Evolutionary conservation across 2,888 invertebrate species (phyloP).

Genomic region (Girardia tigrina): DNA sequence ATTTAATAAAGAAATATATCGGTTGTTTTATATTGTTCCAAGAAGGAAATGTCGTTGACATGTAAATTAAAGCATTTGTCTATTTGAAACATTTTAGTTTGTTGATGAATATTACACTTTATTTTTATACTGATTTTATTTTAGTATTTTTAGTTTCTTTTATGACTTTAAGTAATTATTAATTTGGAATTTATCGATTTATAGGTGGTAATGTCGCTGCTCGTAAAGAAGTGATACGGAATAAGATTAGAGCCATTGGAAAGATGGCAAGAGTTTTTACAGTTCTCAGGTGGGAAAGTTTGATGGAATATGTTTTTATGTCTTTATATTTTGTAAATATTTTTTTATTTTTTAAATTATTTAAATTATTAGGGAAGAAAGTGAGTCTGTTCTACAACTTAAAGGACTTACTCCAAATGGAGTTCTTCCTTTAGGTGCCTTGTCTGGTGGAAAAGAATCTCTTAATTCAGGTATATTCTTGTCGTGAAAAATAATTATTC

Average conservation of each 20-base stretch:
- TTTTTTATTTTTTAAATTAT: constrained; percentile 38
- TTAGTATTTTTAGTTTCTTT: background rate
- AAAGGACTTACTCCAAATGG: constrained; percentile 98
- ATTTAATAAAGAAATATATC: no score
- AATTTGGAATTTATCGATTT: background rate
- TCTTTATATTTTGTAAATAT: background rate
- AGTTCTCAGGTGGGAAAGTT: constrained; percentile 65
- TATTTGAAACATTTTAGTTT: background rate
- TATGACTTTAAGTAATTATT: background rate
- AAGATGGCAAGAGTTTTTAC: constrained; percentile 99
- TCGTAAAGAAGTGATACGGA: constrained; percentile 95
- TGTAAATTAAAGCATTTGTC: background rate
- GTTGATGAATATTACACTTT: background rate
- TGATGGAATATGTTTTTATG: background rate
- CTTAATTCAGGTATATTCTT: constrained; percentile 24
- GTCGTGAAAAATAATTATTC: background rate
- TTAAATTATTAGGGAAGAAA: constrained; percentile 90
- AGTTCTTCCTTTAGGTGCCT: constrained; percentile 81
- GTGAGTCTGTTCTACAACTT: constrained; percentile 90
- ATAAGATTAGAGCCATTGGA: constrained; percentile 97
- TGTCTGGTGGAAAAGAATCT: constrained; percentile 71
- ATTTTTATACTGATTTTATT: background rate
- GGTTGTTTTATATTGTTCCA: no score
- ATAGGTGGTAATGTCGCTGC: constrained; percentile 50
- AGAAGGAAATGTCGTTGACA: no score